Evolutionary conservation across 2,113 vertebrate genomes (phyloP), one percentile per base, ranked within the genome.

Genomic region (Cyprinus carpio): DNA sequence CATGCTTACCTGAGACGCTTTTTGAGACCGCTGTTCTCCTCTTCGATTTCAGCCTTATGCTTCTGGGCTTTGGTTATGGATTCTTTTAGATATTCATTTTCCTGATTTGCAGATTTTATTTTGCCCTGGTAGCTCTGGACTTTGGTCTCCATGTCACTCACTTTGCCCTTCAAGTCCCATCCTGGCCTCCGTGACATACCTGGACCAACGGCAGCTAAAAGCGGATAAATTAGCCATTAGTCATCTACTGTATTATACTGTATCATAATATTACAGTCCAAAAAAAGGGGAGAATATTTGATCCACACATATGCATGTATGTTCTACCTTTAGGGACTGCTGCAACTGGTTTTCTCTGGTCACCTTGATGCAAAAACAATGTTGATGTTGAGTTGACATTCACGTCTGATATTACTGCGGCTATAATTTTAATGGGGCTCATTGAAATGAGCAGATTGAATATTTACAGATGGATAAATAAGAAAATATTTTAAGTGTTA

Each of bases 121-220:
- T 87, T 92, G 25, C 84, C 90, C 88, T 95, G 92, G 88, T 91
- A 94, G 76, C 75, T 91, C 0, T 90, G 86, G 49, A 96, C 54
- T 54, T 94, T 95, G 51, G 37, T 90, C 16, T 93, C 94, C 92
- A 96, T 92, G 86, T 97, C 96, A 15, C 83, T 90, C 54, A 97
- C 88, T 86, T 96, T 96, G 0, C 96, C 96, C 87, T 95, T 97
- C 49, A 97, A 85, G 90, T 97, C 96, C 96, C 96, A 97, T 16
- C 93, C 89, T 0, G 95, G 91, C 4, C 96, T 95, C 34, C 90
- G 94, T 29, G 81, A 67, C 34, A 51, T 82, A 0, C 86, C 12
- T 15, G 3, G 15, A 51, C 49, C 90, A 25, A 71, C 89, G n/a
- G 72, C 75, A 27, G 72, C 86, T 2, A 8, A 56, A 4, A 11